These are phyloP conservation scores for Colius striatus DNA, from an alignment of 2,113 vertebrate species.

Conservation along the genomic window DNA sequence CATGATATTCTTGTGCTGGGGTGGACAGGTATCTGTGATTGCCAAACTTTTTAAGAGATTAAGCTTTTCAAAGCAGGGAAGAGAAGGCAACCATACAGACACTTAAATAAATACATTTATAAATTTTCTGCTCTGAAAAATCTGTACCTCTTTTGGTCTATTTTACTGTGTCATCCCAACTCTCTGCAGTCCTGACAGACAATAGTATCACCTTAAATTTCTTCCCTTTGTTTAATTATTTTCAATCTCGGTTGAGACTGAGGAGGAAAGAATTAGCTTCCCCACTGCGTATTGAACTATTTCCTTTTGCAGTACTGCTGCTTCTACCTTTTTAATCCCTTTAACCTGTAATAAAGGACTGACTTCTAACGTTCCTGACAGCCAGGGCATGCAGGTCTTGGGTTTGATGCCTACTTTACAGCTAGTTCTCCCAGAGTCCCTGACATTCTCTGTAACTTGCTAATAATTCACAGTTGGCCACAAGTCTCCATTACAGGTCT, in stretches of 20 bases:
- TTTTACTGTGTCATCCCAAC: neutral
- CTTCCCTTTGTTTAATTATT: slow-evolving; percentile 21
- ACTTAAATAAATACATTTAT: neutral
- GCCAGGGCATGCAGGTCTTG: neutral
- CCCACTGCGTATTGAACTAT: neutral
- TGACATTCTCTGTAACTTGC: neutral
- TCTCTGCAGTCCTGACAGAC: neutral
- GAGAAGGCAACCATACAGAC: neutral
- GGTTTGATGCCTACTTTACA: neutral
- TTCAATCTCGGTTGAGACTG: neutral
- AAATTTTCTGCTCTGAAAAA: neutral
- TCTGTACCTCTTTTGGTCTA: neutral
- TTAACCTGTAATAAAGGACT: neutral
- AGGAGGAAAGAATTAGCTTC: neutral
- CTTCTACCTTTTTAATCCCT: slow-evolving; percentile 15
- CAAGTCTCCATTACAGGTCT: neutral
- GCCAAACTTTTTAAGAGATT: neutral
- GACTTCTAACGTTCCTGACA: neutral
- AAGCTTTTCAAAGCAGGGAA: neutral
- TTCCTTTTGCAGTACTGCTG: neutral
- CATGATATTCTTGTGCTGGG: neutral
- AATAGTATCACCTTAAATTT: neutral
- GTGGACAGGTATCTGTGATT: neutral
- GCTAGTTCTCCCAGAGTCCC: neutral
- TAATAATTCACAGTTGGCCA: neutral